These are phyloP conservation scores for Mellivora capensis DNA, from an alignment of 2,113 vertebrate genomes.

Conservation along the genomic window DNA sequence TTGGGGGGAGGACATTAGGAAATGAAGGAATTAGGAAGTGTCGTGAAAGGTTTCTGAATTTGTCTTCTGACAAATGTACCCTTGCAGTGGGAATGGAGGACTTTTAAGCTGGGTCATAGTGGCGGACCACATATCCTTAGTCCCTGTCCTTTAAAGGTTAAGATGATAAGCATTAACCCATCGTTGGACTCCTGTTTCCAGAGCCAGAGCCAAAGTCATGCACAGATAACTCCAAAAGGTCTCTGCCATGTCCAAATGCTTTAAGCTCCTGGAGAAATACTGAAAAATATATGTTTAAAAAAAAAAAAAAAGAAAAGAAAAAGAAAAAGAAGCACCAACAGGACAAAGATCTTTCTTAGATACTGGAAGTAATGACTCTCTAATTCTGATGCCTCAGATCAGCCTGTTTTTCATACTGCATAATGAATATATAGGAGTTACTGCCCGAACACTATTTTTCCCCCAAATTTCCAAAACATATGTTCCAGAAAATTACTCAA, in stretches of 20 bases:
- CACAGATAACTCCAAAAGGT: neutral
- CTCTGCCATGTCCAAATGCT: neutral
- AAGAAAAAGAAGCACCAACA: neutral
- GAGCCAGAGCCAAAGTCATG: neutral
- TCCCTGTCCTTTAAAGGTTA: neutral
- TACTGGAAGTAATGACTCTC: neutral
- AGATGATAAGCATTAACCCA: neutral
- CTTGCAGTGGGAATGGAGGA: neutral
- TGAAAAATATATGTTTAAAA: neutral
- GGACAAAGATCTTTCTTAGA: neutral
- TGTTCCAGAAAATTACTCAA: slow-evolving; percentile 54
- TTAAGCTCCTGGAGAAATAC: neutral
- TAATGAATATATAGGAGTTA: neutral
- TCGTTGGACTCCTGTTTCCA: neutral
- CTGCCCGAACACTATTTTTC: neutral
- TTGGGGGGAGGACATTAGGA: neutral
- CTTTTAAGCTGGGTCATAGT: slow-evolving; percentile 4
- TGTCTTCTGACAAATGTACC: neutral
- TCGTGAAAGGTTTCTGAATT: neutral
- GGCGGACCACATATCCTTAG: neutral
- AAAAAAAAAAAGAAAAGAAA: neutral
- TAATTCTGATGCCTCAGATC: neutral
- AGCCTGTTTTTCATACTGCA: neutral
- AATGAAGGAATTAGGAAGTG: no score
- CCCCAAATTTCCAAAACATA: slow-evolving; percentile 41